A percentile compares a stretch with the other conserved stretches of the same genome.
Evolutionary conservation across 1,140 invertebrate species (phyloP).

Genomic region (Aphaenogaster ashmeadi): DNA sequence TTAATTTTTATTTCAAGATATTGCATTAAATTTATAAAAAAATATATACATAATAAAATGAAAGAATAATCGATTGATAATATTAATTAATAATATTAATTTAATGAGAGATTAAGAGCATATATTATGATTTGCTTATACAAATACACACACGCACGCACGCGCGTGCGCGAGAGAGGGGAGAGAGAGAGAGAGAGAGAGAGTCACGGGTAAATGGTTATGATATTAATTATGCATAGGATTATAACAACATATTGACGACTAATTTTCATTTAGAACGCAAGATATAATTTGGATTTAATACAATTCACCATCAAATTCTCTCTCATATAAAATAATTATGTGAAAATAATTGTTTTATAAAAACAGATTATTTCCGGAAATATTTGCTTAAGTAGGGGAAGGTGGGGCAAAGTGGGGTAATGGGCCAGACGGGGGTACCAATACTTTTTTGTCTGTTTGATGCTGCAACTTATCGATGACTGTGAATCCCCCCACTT

Average conservation of each 20-base stretch:
- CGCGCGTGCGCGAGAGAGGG: too few species aligned
- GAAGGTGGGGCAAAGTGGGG: too few species aligned
- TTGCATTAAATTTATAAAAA: neutral
- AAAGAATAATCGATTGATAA: neutral
- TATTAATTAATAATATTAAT: conserved; percentile 27
- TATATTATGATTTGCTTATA: neutral
- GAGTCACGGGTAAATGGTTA: neutral
- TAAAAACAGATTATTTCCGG: neutral
- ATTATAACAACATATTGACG: neutral
- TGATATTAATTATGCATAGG: conserved; percentile 9
- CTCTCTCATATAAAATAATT: neutral
- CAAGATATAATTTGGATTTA: conserved; percentile 5
- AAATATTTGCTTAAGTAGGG: neutral
- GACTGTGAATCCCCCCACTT: too few species aligned
- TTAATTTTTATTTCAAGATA: neutral
- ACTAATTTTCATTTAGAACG: conserved; percentile 7
- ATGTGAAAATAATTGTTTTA: neutral
- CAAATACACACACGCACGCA: neutral
- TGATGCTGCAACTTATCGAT: too few species aligned
- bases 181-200: neutral
- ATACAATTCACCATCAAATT: neutral
- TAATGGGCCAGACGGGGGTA: too few species aligned
- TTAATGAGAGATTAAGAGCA: neutral
- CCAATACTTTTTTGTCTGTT: too few species aligned
- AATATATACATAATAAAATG: neutral